Evolutionary conservation across 2,888 invertebrate genomes (phyloP), one percentile per base, ranked within the genome.

Genomic region (Laothoe populi): DNA sequence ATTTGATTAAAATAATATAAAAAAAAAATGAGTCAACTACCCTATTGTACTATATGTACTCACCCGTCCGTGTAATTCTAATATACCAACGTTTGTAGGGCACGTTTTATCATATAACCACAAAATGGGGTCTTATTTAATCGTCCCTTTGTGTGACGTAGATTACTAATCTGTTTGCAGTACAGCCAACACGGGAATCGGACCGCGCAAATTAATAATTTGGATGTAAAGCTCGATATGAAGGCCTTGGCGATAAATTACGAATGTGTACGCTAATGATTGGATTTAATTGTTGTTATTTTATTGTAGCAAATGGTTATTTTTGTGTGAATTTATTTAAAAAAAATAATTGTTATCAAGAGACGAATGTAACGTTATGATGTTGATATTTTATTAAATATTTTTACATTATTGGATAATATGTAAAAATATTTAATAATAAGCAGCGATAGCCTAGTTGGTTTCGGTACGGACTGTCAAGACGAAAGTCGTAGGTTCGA

Each of bases 101-200:
- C 16, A 19, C 44, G 19, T 44, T 31, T 35, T 31, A 35, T 53
- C 35, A 53, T 35, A 35, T 35, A 19, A 16, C 31, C 19, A 35
- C 8, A 53, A 53, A 53, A 53, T 19, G 19, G 19, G 35, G 19
- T 19, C 31, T 19, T 11, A 53, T 53, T 10, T 53, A 35, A 53
- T 35, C 5, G 16, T 19, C 53, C 35, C 31, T 44, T 53, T 35
- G 35, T 53, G 31, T 35, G 19, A 11, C 35, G 19, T 31, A 31
- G 11, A 53, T 53, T 19, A 53, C 10, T 53, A 5, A 35, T 19
- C 11, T 5, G 4, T 35, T 53, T 53, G 44, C 16, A 7, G 11
- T 19, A 31, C 53, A 11, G 31, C 0, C 19, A 31, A 35, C 31
- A 0, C 19, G 19, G 31, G 10, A 31, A 48, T 26, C 16, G 16